phyloP scores from a whole-genome alignment of 1,140 invertebrate genomes.

The Drosophila saltans region DNA sequence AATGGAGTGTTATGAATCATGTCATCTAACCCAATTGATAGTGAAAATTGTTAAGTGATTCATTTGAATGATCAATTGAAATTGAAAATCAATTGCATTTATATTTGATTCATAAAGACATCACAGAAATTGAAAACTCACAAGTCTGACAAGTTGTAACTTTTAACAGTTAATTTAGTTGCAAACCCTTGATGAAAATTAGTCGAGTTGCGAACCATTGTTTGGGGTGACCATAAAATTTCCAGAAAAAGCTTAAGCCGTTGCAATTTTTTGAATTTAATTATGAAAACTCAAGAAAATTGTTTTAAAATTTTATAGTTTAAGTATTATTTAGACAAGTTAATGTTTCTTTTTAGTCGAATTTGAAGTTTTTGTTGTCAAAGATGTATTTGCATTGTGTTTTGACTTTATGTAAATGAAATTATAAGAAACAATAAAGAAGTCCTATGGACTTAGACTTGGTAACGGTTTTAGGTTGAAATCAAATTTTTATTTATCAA shows the following conservation, averaged over 20 bases:
- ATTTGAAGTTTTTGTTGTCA: too few relatives aligned
- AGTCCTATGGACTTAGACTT: too few relatives aligned
- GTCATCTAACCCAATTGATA: conserved; percentile 13
- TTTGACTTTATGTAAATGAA: too few relatives aligned
- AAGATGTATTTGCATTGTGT: too few relatives aligned
- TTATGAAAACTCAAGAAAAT: not conserved
- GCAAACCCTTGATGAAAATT: not conserved
- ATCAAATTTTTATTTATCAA: too few relatives aligned
- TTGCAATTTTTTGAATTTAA: not conserved
- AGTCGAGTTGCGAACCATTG: conserved; percentile 9
- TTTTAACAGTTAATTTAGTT: not conserved
- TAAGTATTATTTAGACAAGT: too few relatives aligned
- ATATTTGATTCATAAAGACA: conserved; percentile 8
- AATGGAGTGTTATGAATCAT: conserved; percentile 57
- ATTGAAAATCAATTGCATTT: conserved; percentile 40
- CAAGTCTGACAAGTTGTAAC: not conserved
- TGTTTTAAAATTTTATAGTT: too few relatives aligned
- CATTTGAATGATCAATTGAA: conserved; percentile 32
- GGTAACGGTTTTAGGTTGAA: too few relatives aligned
- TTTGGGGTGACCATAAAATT: conserved; percentile 13
- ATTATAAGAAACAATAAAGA: too few relatives aligned
- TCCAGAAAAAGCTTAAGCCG: not conserved
- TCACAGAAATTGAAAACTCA: not conserved
- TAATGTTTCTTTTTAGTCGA: too few relatives aligned
- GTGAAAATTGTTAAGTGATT: conserved; percentile 31